These are phyloP conservation scores for Turdus rufiventris DNA, from an alignment of 2,113 vertebrate species.

Conservation along the genomic window DNA sequence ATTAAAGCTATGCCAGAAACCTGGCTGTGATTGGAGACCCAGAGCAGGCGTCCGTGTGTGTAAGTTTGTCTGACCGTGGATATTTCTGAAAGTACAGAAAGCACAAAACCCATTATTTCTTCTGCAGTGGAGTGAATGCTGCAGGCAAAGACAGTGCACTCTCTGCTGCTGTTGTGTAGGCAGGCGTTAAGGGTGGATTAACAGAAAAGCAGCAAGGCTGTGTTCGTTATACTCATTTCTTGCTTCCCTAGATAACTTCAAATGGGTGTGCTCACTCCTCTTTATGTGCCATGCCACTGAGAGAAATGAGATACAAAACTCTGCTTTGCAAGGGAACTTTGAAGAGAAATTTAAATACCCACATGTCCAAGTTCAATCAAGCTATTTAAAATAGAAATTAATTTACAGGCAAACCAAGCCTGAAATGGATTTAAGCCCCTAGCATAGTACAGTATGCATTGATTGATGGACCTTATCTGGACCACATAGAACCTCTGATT, in stretches of 20 bases:
- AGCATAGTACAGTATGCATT: neutral
- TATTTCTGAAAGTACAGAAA: neutral
- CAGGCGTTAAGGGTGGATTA: neutral
- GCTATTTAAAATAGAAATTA: neutral
- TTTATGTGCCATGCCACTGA: neutral
- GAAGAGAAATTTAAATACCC: neutral
- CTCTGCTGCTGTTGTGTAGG: neutral
- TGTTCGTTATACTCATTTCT: neutral
- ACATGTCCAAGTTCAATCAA: neutral
- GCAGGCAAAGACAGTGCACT: neutral
- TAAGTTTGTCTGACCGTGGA: neutral
- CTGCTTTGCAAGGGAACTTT: neutral
- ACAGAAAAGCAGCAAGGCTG: neutral
- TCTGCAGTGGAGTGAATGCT: neutral
- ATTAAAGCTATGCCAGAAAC: conserved; percentile 24
- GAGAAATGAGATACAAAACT: neutral
- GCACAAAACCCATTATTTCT: neutral
- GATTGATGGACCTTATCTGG: neutral
- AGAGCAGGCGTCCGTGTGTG: neutral
- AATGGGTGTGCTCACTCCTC: neutral
- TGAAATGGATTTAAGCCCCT: neutral
- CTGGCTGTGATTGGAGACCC: neutral
- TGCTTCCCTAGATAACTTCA: neutral
- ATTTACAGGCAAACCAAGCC: neutral
- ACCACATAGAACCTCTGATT: neutral